Evolutionary conservation across 92 coral and sea anemone genomes (phyloP).

Genomic region (Porites divaricata): DNA sequence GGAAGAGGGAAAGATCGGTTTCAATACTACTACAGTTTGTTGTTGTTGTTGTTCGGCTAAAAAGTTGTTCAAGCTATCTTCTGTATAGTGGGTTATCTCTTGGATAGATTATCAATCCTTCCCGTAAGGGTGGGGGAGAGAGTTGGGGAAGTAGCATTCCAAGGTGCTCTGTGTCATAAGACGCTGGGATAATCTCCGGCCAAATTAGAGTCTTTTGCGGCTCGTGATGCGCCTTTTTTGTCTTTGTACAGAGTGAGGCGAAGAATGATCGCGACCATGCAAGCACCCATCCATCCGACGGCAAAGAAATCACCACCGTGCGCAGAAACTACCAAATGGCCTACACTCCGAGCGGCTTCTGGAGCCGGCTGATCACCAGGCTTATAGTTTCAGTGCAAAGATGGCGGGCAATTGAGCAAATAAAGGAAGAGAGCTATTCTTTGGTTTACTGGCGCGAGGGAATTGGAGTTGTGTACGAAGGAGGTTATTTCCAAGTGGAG

Average conservation of each 20-base stretch:
- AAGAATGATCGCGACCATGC: not conserved
- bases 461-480: conserved; percentile 92
- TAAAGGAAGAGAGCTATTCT: conserved; percentile 87
- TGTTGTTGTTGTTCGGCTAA: too few relatives aligned
- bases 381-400: conserved; percentile 94
- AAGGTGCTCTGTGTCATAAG: too few relatives aligned
- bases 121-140: too few relatives aligned
- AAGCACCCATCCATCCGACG: not conserved
- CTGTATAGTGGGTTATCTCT: too few relatives aligned
- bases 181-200: too few relatives aligned
- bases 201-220: too few relatives aligned
- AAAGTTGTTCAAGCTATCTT: too few relatives aligned
- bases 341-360: conserved; percentile 97
- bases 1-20: too few relatives aligned
- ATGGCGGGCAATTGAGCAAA: conserved; percentile 89
- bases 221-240: not conserved
- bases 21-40: too few relatives aligned
- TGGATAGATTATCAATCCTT: too few relatives aligned
- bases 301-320: conserved; percentile 47
- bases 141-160: too few relatives aligned
- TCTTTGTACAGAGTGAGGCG: not conserved
- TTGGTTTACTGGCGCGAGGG: conserved; percentile 99
- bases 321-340: conserved; percentile 88
- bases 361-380: conserved; percentile 99
- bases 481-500: conserved; percentile 91